phyloP scores from a whole-genome alignment of 2,888 invertebrate genomes.

The Tachystola acroxantha region DNA sequence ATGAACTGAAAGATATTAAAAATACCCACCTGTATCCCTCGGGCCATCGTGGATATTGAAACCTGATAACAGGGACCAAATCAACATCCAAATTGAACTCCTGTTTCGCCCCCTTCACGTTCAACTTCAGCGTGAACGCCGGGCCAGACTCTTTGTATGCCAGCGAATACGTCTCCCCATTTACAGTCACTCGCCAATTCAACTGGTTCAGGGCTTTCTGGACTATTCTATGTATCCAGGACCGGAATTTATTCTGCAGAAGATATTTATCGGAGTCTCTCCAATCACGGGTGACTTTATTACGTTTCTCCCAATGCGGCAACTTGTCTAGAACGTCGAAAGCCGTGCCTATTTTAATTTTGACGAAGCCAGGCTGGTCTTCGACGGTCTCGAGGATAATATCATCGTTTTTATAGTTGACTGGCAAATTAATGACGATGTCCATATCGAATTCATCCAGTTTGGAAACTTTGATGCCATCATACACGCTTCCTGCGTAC shows the following conservation, averaged over 20 bases:
- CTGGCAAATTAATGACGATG: conserved; percentile 73
- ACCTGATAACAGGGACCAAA: conserved; percentile 72
- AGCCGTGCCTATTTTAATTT: conserved; percentile 45
- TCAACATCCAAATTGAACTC: conserved; percentile 64
- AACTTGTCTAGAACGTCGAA: conserved; percentile 57
- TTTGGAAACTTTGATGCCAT: conserved; percentile 76
- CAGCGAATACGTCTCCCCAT: conserved; percentile 42
- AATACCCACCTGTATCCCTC: conserved; percentile 44
- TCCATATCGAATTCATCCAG: conserved; percentile 81
- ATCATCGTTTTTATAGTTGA: conserved; percentile 42
- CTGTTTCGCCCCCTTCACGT: conserved; percentile 30
- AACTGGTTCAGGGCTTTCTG: conserved; percentile 58
- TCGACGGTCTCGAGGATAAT: conserved; percentile 41
- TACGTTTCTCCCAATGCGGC: conserved; percentile 49
- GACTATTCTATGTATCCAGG: conserved; percentile 75
- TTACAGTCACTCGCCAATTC: conserved; percentile 37
- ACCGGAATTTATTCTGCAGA: conserved; percentile 64
- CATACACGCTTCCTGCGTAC: conserved; percentile 80
- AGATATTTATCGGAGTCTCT: conserved; percentile 63
- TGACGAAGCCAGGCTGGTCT: conserved; percentile 66
- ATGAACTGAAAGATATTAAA: background rate
- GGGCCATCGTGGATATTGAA: conserved; percentile 59
- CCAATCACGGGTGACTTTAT: conserved; percentile 57
- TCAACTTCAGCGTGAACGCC: conserved; percentile 72
- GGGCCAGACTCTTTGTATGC: conserved; percentile 67